Evolutionary conservation across 2,888 invertebrate species (phyloP).

Genomic region (Pemphredon lugubris): DNA sequence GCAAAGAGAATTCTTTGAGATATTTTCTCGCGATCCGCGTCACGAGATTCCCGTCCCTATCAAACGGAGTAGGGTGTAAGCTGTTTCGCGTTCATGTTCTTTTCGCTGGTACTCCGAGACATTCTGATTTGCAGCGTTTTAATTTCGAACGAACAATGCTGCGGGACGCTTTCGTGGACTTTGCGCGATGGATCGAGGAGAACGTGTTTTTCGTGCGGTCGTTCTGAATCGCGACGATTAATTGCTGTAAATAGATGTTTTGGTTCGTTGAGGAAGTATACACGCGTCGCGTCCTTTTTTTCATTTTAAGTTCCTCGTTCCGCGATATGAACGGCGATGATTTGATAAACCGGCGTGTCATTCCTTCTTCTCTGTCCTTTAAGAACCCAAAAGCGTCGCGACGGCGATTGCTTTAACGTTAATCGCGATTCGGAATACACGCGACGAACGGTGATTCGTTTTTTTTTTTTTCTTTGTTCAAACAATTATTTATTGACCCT

Average conservation of each 20-base stretch:
- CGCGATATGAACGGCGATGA: not conserved
- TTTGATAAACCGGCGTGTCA: not conserved
- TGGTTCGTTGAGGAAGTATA: conserved; percentile 18
- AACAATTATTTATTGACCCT: not conserved
- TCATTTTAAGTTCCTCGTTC: too few species aligned
- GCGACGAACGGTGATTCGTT: not conserved
- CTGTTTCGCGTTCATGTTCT: too few species aligned
- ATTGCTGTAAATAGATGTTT: conserved; percentile 48
- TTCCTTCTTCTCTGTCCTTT: not conserved
- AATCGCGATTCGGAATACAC: not conserved
- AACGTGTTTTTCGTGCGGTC: conserved; percentile 42
- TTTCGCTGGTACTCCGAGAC: too few species aligned
- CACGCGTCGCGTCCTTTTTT: conserved; percentile 8
- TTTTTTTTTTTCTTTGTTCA: not conserved
- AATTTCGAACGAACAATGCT: not conserved
- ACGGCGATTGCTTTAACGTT: not conserved
- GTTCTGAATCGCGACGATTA: conserved; percentile 29
- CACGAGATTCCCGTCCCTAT: too few species aligned
- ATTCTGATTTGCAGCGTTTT: too few species aligned
- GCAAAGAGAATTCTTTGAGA: too few species aligned
- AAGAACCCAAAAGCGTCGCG: not conserved
- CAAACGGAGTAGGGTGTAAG: too few species aligned
- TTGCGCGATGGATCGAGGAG: conserved; percentile 17
- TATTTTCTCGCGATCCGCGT: too few species aligned
- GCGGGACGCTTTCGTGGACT: not conserved